These are phyloP conservation scores for Pollenia griseotomentosa DNA, from an alignment of 2,888 invertebrate species.

Conservation along the genomic window DNA sequence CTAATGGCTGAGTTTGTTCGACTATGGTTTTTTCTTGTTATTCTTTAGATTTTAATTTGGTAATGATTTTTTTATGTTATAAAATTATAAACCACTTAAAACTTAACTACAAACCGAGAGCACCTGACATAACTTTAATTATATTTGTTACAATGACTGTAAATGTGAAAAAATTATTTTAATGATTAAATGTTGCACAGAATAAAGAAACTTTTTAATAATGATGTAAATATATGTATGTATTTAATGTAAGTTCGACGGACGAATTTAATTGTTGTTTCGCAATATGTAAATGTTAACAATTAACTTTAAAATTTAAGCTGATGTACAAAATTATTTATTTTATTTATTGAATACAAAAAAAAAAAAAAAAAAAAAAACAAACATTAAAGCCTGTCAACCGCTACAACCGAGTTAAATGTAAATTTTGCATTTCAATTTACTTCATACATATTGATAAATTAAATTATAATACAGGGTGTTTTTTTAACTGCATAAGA, in stretches of 20 bases:
- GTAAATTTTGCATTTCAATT: conserved; percentile 42
- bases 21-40: too few species aligned
- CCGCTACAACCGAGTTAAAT: conserved; percentile 42
- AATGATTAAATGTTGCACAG: too few species aligned
- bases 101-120: too few species aligned
- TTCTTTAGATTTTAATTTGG: too few species aligned
- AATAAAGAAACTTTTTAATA: too few species aligned
- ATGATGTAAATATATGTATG: neutral
- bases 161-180: too few species aligned
- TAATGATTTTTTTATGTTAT: too few species aligned
- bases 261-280: neutral
- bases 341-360: neutral
- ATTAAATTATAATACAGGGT: conserved; percentile 48
- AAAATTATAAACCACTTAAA: too few species aligned
- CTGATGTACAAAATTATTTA: conserved; percentile 25
- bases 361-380: neutral
- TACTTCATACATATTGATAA: conserved; percentile 38
- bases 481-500: too few species aligned
- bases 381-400: conserved; percentile 9
- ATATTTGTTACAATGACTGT: too few species aligned
- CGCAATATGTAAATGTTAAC: conserved; percentile 4
- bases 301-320: conserved; percentile 34
- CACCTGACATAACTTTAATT: too few species aligned
- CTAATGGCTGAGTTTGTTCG: too few species aligned
- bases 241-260: neutral